Evolutionary conservation across 2,888 invertebrate genomes (phyloP), one percentile per base, ranked within the genome.

Genomic region (Sepiola atlantica): DNA sequence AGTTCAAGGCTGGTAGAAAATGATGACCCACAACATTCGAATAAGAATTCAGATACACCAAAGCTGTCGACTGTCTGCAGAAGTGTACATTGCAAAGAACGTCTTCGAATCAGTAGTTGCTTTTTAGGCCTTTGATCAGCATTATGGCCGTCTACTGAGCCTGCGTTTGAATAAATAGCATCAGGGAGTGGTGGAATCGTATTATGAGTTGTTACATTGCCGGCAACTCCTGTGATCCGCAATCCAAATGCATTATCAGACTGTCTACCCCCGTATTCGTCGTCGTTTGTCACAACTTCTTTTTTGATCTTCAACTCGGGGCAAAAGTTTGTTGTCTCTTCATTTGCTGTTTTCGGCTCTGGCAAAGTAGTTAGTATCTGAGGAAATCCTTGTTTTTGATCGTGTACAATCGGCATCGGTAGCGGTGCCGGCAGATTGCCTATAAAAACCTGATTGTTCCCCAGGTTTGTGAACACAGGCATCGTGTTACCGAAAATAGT

Each of bases 1-100:
- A 92, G 24, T 28, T 92, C 28, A 28, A 21, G 28, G n/a, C n/a
- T 45, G 18, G 45, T 45, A 45, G 54, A 54, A 28, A 92, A 92
- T 12, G 45, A 54, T 54, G n/a, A 55, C 18, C 55, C 92, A 55
- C 92, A 92, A 32, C 92, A 92, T 92, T 92, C 92, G 28, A 92
- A 92, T 24, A 54, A 12, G 55, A 92, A 92, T 92, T 55, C 45
- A n/a, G 92, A 92, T 54, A 12, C 24, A 16, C 92, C 92, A 18
- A 92, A 28, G 55, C 92, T 54, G 28, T 92, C 92, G n/a, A 54
- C 92, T n/a, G 28, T 92, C 10, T 92, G 54, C 8, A 92, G 54
- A n/a, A 92, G 55, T 18, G 28, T 55, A n/a, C 92, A 92, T 54
- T n/a, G 45, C 45, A 92, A 55, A 8, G 92, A 54, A 21, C 92